Evolutionary conservation across 2,888 invertebrate species (phyloP), one percentile per base, ranked within the genome.

Genomic region (Agrotis puta): DNA sequence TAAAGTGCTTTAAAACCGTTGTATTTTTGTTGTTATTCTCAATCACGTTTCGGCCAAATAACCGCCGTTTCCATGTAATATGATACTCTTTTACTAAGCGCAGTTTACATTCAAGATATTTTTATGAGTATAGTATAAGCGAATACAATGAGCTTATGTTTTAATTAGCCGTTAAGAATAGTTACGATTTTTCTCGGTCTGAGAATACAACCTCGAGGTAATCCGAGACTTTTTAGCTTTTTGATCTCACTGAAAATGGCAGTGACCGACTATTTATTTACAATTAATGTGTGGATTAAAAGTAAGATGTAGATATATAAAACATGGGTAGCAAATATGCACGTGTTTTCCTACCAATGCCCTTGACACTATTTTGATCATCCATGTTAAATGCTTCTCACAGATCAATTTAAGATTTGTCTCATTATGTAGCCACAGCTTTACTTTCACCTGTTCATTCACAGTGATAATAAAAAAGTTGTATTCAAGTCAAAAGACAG

Each of bases 371-470:
- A 67, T 51, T 47, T 47, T 13, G 20, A 51, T 57, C 20, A 39
- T 16, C 39, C 3, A 24, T 39, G 16, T 76, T 20, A 9, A 57
- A 47, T 47, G 69, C 69, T 48, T 39, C 1, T 39, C 20, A 6
- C 27, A 16, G 51, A 43, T 27, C 14, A 18, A 58, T 22, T 58
- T 43, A 16, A 53, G 24, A 33, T 16, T 24, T 6, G 54, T 27
- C 47, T 39, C 24, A 68, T 27, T 74, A 53, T 83, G 64, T 70
- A 59, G 24, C 53, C 71, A 27, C 58, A 43, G 59, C 79, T 63
- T 77, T 76, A 85, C 82, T 81, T 87, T 86, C 83, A 83, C 82
- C 77, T 64, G 59, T 68, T 71, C 64, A 67, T 69, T 59, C 65
- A 82, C 64, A 77, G 78, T 63, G 63, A 82, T 73, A 74, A 68